Base-by-base conservation (phyloP, 2,888 invertebrate species). In the Oxystoma pomonae region DNA sequence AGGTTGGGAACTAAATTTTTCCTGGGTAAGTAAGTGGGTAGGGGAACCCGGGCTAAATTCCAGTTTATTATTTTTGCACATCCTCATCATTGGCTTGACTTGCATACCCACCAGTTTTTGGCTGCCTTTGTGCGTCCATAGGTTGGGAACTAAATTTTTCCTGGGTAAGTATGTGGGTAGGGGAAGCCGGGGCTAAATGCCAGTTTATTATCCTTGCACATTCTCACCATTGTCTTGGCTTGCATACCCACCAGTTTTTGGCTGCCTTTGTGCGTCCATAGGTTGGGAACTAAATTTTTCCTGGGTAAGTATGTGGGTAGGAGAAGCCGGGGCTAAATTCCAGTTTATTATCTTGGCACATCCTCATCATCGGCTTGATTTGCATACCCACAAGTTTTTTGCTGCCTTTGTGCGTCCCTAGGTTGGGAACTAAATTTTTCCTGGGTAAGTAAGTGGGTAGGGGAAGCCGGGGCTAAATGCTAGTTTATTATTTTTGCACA, bases 91-190 rank as follows among this genome's bases (percentile, higher is more conserved):
- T 69, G 91, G 92, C 51, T 79, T 91, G 20, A 90, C 91, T 18
- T 92, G 92, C 74, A 88, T 92, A n/a, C 91, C 91, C 0, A 90
- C 91, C 0, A 91, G 91, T 61, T 83, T 92, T 69, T 89, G 90
- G 86, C 81, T 91, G 71, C 91, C 91, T 0, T 83, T 91, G 12
- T 90, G 90, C 75, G 90, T 92, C 20, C 91, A 91, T 79, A 87
- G 87, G 72, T 83, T 92, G 63, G 92, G 92, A 21, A 88, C 90
- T 50, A 92, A 91, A 79, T 91, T 91, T 80, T 91, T 92, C 81
- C 83, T 92, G 70, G 89, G 91, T 91, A 78, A 85, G 86, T 83
- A 20, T 17, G 50, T 12, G 9, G 50, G 12, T 9, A n/a, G 9
- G 12, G n/a, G 50, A 50, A 9, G 50, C 50, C n/a, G 9, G 9